Conservation (phyloP, 2,797 vertebrate species). For the Arctocebus calabarensis region DNA sequence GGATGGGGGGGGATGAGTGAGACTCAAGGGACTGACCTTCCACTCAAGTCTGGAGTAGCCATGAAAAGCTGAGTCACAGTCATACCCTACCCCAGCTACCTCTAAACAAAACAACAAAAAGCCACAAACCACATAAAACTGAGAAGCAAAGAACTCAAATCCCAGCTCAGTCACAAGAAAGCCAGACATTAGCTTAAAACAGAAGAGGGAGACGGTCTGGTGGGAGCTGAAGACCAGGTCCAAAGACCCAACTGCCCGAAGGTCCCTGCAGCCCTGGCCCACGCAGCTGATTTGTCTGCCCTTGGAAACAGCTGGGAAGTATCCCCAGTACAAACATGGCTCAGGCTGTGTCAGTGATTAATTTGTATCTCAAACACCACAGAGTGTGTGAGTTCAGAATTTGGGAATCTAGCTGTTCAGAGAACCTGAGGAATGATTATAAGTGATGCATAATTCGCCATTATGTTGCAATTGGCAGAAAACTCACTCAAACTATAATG, state of each 20-base stretch:
- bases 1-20: not conserved
- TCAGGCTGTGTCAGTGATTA: not conserved
- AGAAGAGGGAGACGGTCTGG: not conserved
- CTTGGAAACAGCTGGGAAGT: too few relatives aligned
- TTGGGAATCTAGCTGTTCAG: not conserved
- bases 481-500: not conserved
- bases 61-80: not conserved
- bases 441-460: not conserved
- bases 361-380: not conserved
- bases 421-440: not conserved
- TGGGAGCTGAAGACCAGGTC: not conserved
- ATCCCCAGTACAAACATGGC: fast-evolving
- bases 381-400: not conserved
- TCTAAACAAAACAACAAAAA: not conserved
- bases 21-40: not conserved
- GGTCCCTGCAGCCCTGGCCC: not conserved
- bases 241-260: not conserved
- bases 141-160: not conserved
- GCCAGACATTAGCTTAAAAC: not conserved
- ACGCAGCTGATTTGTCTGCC: not conserved
- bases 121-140: conserved; percentile 46
- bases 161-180: not conserved
- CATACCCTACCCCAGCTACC: not conserved
- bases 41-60: not conserved
- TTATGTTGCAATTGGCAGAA: not conserved